A percentile compares a stretch with the other conserved stretches of the same genome.
Evolutionary conservation across 2,888 invertebrate species (phyloP).

Genomic region (Parapristionchus giblindavisi): DNA sequence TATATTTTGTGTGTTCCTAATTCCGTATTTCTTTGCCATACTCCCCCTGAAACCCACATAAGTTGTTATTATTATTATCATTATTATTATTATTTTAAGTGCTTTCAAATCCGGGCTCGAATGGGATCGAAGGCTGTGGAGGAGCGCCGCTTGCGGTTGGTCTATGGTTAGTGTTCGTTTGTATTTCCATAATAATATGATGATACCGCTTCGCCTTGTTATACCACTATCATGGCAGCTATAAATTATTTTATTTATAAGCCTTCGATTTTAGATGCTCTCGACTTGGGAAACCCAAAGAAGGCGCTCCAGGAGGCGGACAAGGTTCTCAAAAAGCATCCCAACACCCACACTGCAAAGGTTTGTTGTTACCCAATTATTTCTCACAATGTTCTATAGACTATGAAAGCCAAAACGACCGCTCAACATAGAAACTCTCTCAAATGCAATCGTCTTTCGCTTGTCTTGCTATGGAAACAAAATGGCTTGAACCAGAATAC

Average conservation of each 20-base stretch:
- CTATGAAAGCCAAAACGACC: no score
- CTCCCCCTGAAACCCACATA: no score
- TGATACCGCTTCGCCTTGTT: not conserved
- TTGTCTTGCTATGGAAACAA: no score
- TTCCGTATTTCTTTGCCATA: no score
- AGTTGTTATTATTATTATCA: no score
- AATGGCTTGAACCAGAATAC: no score
- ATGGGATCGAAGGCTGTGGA: conserved; percentile 41
- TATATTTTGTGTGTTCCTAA: no score
- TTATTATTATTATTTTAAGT: no score
- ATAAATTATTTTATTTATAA: not conserved
- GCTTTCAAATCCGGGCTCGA: no score
- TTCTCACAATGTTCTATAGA: no score
- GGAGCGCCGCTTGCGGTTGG: conserved; percentile 50
- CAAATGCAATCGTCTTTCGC: no score
- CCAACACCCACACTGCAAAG: conserved; percentile 86
- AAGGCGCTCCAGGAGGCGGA: conserved; percentile 96
- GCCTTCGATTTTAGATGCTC: conserved; percentile 48
- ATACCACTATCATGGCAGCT: not conserved
- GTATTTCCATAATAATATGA: not conserved
- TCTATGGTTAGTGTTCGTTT: conserved; percentile 45
- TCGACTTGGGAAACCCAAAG: conserved; percentile 94
- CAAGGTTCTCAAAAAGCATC: conserved; percentile 91
- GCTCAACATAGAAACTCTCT: no score
- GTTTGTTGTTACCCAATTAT: conserved; percentile 64